Conservation (phyloP, 2,888 invertebrate species). For the Sicus ferrugineus region DNA sequence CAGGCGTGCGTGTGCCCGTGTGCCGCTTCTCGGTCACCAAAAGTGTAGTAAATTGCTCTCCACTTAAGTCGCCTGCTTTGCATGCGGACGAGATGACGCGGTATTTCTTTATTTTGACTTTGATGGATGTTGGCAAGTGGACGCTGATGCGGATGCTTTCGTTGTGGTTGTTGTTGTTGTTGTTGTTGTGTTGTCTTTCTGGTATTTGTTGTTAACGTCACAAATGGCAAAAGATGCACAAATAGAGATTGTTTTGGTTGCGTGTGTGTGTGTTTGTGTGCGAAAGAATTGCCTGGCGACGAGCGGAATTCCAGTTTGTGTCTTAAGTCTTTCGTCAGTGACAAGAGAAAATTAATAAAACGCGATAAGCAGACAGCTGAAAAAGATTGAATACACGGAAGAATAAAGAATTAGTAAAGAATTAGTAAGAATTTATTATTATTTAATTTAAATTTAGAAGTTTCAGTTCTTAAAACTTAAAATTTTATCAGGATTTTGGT, state of each 20-base stretch:
- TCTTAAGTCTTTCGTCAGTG: constrained; percentile 2
- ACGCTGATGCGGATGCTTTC: constrained; percentile 33
- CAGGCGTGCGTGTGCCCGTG: constrained; percentile 2
- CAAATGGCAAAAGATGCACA: constrained; percentile 21
- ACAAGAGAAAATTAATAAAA: background rate
- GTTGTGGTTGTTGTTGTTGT: constrained; percentile 33
- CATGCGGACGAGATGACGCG: constrained; percentile 29
- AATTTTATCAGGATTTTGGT: no score
- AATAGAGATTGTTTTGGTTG: constrained; percentile 5
- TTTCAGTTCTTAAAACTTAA: no score
- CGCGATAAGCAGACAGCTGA: no score
- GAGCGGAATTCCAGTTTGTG: background rate
- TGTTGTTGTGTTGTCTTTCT: constrained; percentile 37
- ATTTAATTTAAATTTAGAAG: no score
- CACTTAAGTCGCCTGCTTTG: constrained; percentile 40
- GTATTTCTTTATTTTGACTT: constrained; percentile 62
- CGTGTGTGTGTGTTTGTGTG: constrained; percentile 3
- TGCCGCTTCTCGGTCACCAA: constrained; percentile 45
- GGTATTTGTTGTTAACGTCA: background rate
- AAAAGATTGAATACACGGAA: background rate
- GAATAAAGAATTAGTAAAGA: background rate
- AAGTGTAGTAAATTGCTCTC: constrained; percentile 59
- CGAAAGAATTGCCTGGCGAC: background rate
- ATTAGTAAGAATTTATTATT: background rate
- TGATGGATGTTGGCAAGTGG: constrained; percentile 60